Conservation (phyloP, 2,113 vertebrate genomes). For the Entelurus aequoreus region DNA sequence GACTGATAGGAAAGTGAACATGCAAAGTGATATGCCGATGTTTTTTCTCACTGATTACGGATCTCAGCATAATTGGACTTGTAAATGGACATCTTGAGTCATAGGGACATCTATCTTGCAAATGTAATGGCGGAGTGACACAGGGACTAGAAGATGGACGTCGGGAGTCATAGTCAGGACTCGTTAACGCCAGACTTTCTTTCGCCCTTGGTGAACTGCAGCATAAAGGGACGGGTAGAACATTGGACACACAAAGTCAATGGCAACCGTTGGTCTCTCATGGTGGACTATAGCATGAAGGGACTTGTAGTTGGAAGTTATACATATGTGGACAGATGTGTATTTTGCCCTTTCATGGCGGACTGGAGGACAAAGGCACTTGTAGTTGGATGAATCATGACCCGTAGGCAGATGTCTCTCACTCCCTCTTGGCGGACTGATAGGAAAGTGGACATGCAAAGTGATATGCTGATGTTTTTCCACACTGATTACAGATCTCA, state of each 20-base stretch:
- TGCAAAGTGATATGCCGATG: conserved; percentile 9
- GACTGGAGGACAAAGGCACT: conserved; percentile 46
- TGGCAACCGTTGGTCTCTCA: neutral
- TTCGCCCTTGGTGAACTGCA: neutral
- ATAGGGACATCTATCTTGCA: conserved; percentile 1
- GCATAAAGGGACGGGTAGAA: neutral
- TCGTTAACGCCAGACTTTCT: neutral
- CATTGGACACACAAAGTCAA: neutral
- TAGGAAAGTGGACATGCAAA: neutral
- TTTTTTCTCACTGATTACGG: neutral
- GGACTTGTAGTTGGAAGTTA: neutral
- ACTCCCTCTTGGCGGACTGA: neutral
- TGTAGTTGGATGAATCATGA: neutral
- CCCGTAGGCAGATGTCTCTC: neutral
- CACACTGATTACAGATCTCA: neutral
- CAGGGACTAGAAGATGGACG: conserved; percentile 29
- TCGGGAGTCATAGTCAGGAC: conserved; percentile 13
- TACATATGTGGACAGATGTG: conserved; percentile 10
- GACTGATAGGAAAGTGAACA: conserved; percentile 3
- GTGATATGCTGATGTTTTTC: neutral
- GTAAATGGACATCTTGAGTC: neutral
- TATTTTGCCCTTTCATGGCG: conserved; percentile 33
- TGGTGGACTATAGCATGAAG: neutral
- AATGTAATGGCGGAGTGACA: conserved; percentile 25
- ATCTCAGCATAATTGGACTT: neutral